Conservation (phyloP, 23 tunicate species). For the Halocynthia roretzi region DNA sequence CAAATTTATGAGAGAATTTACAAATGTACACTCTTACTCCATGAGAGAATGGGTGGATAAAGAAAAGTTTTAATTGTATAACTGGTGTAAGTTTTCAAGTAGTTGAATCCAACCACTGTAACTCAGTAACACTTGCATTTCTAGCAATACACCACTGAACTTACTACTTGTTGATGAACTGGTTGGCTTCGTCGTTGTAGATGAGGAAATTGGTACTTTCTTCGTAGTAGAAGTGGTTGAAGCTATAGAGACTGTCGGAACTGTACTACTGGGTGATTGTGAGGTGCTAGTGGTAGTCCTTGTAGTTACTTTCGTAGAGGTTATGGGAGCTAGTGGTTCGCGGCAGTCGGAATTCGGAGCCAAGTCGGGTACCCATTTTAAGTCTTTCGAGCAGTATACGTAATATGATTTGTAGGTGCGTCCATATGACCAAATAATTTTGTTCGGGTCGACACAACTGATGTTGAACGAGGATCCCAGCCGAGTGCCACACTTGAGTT, state of each 20-base stretch:
- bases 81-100: too few species aligned
- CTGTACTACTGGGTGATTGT: not conserved
- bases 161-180: not conserved
- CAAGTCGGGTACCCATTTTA: conserved; percentile 4
- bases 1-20: too few species aligned
- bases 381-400: conserved; percentile 16
- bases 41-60: too few species aligned
- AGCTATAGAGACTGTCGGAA: conserved; percentile 14
- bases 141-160: not conserved
- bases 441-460: conserved; percentile 9
- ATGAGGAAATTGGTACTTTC: conserved; percentile 8
- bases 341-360: conserved; percentile 7
- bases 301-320: conserved; percentile 18
- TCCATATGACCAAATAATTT: conserved; percentile 3
- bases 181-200: conserved; percentile 14
- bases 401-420: not conserved
- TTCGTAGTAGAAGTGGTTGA: conserved; percentile 11
- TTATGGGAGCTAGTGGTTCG: conserved; percentile 5
- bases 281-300: conserved; percentile 10
- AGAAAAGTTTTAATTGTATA: too few species aligned
- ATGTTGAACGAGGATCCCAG: conserved; percentile 20
- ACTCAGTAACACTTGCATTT: too few species aligned
- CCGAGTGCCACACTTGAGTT: conserved; percentile 14
- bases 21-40: too few species aligned
- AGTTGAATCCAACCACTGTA: too few species aligned